These are phyloP conservation scores for Trisateles emortualis DNA, from an alignment of 2,888 invertebrate genomes.

Conservation along the genomic window DNA sequence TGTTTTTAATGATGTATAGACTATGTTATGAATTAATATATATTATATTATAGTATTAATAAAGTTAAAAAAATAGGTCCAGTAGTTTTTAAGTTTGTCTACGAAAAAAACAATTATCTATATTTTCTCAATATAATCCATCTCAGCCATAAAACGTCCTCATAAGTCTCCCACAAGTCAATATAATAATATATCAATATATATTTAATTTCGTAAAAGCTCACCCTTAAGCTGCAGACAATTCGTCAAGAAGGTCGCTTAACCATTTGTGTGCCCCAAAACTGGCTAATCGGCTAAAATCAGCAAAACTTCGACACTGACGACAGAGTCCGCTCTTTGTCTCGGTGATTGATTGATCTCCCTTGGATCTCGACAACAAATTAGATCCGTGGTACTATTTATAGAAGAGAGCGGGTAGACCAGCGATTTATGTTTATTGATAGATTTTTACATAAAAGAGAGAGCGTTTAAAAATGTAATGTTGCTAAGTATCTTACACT, in stretches of 20 bases:
- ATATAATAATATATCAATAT: too few relatives aligned
- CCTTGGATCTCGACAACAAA: conserved; percentile 52
- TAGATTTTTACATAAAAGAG: not conserved
- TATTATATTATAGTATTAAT: too few relatives aligned
- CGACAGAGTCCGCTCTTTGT: conserved; percentile 57
- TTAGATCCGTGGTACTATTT: conserved; percentile 42
- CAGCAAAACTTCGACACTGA: conserved; percentile 49
- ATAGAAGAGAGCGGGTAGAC: conserved; percentile 15
- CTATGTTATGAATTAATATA: too few relatives aligned
- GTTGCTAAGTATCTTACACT: too few relatives aligned
- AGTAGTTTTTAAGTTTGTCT: too few relatives aligned
- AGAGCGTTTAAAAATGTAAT: too few relatives aligned
- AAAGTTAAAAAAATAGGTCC: too few relatives aligned
- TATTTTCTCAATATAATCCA: too few relatives aligned
- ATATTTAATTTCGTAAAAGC: conserved; percentile 3
- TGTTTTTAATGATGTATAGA: too few relatives aligned
- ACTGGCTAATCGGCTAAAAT: conserved; percentile 60
- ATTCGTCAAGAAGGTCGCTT: conserved; percentile 53
- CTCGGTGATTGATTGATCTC: conserved; percentile 63
- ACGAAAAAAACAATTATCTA: too few relatives aligned
- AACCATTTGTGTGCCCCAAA: conserved; percentile 44
- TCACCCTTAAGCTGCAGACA: conserved; percentile 42
- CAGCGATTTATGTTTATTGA: conserved; percentile 5
- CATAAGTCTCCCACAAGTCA: too few relatives aligned
- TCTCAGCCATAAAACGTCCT: too few relatives aligned